Evolutionary conservation across 2,113 vertebrate species (phyloP).

Genomic region (Symphodus melops): DNA sequence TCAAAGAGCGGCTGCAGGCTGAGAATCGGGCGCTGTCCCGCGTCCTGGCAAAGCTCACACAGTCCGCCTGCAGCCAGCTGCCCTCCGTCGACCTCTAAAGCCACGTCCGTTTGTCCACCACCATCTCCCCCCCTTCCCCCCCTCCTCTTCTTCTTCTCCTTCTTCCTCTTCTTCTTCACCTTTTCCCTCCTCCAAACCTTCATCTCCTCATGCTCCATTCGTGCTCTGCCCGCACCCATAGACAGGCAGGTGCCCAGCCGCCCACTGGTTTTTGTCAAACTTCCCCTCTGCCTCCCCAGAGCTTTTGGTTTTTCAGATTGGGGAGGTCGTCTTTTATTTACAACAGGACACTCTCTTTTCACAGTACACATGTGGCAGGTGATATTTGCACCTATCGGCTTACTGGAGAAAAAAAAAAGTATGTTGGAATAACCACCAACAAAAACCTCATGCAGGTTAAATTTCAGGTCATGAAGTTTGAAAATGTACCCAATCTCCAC

Average conservation of each 20-base stretch:
- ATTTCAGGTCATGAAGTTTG: not conserved
- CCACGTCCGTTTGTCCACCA: conserved; percentile 75
- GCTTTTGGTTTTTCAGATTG: conserved; percentile 65
- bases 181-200: conserved; percentile 65
- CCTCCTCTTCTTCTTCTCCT: conserved; percentile 55
- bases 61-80: conserved; percentile 90
- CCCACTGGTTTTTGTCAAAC: conserved; percentile 76
- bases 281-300: conserved; percentile 68
- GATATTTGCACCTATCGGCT: conserved; percentile 1
- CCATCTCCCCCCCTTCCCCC: conserved; percentile 54
- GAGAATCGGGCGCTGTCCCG: conserved; percentile 98
- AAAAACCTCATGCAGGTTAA: not conserved
- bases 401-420: not conserved
- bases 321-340: conserved; percentile 53
- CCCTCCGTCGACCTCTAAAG: conserved; percentile 89
- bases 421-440: no score
- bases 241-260: conserved; percentile 92
- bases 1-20: conserved; percentile 96
- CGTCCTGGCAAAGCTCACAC: conserved; percentile 94
- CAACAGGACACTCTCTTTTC: conserved; percentile 65
- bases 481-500: no score
- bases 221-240: conserved; percentile 85
- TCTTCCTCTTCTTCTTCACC: conserved; percentile 46
- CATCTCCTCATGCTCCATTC: conserved; percentile 84
- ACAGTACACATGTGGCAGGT: conserved; percentile 33